phyloP scores from a whole-genome alignment of 2,888 invertebrate genomes.

The Isoperla grammatica region DNA sequence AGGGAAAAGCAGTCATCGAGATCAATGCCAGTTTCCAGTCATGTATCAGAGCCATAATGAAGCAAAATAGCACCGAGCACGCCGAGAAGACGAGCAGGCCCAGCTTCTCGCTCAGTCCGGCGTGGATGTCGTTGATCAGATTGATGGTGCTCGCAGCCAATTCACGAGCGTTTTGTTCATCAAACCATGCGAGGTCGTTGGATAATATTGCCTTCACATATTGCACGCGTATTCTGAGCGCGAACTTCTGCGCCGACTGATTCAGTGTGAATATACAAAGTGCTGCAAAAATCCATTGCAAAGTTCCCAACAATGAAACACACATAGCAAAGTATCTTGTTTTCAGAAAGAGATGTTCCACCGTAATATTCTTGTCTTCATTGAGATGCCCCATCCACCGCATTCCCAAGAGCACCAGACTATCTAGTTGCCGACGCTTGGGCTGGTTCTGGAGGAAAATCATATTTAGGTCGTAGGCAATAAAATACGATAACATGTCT shows the following conservation, averaged over 20 bases:
- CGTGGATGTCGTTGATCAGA: conserved; percentile 9
- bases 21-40: conserved; percentile 47
- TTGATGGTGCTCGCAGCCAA: not conserved
- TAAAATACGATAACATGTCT: not conserved
- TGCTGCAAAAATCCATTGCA: not conserved
- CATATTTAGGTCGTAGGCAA: not conserved
- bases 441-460: not conserved
- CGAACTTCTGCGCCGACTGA: not conserved
- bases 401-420: not conserved
- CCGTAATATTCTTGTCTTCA: not conserved
- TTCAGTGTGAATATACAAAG: conserved; percentile 2
- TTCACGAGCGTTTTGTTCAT: not conserved
- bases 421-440: not conserved
- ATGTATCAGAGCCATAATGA: conserved; percentile 42
- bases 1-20: conserved; percentile 43
- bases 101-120: conserved; percentile 28
- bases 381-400: not conserved
- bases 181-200: conserved; percentile 4
- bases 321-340: not conserved
- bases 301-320: not conserved
- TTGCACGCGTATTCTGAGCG: not conserved
- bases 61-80: conserved; percentile 37
- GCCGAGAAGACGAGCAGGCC: conserved; percentile 26
- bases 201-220: conserved; percentile 5
- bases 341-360: not conserved